phyloP scores from a whole-genome alignment of 2,888 invertebrate genomes.

The Ferrisia virgata region DNA sequence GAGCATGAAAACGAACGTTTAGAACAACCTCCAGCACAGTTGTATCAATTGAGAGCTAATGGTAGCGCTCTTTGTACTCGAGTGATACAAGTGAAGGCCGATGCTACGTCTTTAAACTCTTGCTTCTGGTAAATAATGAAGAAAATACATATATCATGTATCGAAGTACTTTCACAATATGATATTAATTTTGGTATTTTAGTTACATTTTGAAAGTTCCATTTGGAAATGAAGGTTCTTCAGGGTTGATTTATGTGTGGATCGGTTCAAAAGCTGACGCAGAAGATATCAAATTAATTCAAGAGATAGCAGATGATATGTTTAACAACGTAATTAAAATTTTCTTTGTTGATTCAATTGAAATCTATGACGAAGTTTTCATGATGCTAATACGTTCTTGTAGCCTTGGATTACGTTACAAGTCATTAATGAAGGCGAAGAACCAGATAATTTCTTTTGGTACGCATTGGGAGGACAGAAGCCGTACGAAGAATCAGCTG shows the following conservation, averaged over 20 bases:
- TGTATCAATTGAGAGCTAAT: conserved; percentile 94
- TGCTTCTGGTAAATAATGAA: conserved; percentile 76
- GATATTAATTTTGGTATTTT: conserved; percentile 44
- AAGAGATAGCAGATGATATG: conserved; percentile 90
- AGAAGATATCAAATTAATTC: conserved; percentile 80
- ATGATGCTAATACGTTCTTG: conserved; percentile 27
- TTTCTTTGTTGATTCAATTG: background rate
- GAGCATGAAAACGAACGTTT: conserved; percentile 52
- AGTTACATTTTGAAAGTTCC: conserved; percentile 92
- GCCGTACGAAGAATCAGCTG: conserved; percentile 81
- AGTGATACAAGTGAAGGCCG: conserved; percentile 77
- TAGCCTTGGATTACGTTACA: conserved; percentile 61
- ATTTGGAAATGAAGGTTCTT: conserved; percentile 67
- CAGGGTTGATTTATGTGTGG: conserved; percentile 95
- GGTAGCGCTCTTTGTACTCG: conserved; percentile 91
- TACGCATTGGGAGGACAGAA: conserved; percentile 89
- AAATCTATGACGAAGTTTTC: background rate
- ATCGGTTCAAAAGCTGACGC: conserved; percentile 80
- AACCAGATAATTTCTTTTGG: conserved; percentile 99
- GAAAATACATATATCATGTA: background rate
- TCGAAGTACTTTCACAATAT: background rate
- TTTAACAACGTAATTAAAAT: conserved; percentile 71
- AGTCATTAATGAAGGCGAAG: conserved; percentile 87
- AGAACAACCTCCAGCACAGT: conserved; percentile 66
- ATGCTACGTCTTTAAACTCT: conserved; percentile 82